phyloP scores from a whole-genome alignment of 2,888 invertebrate species.

The Nomada fucata region DNA sequence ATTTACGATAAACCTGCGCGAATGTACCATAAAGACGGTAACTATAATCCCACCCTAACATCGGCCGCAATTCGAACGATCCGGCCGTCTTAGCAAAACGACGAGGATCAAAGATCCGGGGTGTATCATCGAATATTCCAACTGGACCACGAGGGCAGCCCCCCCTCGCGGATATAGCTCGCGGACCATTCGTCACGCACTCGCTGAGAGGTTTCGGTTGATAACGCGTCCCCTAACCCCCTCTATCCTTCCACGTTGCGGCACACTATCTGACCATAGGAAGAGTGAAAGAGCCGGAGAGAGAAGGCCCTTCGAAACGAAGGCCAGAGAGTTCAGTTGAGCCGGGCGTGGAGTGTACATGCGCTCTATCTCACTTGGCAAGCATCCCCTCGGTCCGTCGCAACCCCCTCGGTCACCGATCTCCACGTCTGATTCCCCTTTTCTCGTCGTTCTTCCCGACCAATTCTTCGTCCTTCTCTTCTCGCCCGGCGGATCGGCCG shows the following conservation, averaged over 20 bases:
- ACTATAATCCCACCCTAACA: not conserved
- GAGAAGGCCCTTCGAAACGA: slow-evolving; percentile 49
- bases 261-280: slow-evolving; percentile 76
- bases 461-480: slow-evolving; percentile 58
- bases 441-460: slow-evolving; percentile 70
- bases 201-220: slow-evolving; percentile 82
- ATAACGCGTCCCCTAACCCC: slow-evolving; percentile 76
- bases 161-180: slow-evolving; percentile 76
- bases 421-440: slow-evolving; percentile 63
- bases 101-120: slow-evolving; percentile 36
- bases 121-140: slow-evolving; percentile 77
- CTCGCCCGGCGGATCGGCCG: slow-evolving; percentile 58
- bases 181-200: slow-evolving; percentile 83
- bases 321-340: slow-evolving; percentile 51
- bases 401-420: slow-evolving; percentile 59
- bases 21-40: no score
- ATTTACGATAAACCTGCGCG: no score
- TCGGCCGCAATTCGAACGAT: not conserved
- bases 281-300: slow-evolving; percentile 37
- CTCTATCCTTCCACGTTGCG: slow-evolving; percentile 51
- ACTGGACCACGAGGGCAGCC: slow-evolving; percentile 50
- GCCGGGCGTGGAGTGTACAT: slow-evolving; percentile 51
- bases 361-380: slow-evolving; percentile 78
- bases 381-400: slow-evolving; percentile 70
- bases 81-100: not conserved